These are phyloP conservation scores for Drosophila sproati DNA, from an alignment of 1,140 invertebrate genomes.

Conservation along the genomic window DNA sequence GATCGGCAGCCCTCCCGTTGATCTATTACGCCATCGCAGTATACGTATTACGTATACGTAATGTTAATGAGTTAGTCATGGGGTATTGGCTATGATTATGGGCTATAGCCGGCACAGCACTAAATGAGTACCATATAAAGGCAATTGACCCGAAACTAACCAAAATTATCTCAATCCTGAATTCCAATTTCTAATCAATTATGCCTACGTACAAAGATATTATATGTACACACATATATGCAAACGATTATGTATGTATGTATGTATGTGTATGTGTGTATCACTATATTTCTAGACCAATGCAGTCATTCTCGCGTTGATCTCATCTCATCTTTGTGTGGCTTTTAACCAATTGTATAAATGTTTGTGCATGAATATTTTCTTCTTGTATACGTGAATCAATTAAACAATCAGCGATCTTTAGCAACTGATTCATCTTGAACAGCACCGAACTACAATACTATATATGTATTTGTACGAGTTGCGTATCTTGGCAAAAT, in stretches of 20 bases:
- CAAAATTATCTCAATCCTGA: slow-evolving; percentile 1
- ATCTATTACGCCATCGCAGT: slow-evolving; percentile 73
- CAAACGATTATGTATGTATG: too few species aligned
- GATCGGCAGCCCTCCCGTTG: slow-evolving; percentile 57
- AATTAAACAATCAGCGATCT: slow-evolving; percentile 27
- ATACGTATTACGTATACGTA: slow-evolving; percentile 41
- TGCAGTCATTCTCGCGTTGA: slow-evolving; percentile 19
- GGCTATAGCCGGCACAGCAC: not conserved
- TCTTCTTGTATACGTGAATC: not conserved
- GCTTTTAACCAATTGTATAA: slow-evolving; percentile 2
- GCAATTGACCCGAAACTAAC: slow-evolving; percentile 1
- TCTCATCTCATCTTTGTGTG: slow-evolving; percentile 19
- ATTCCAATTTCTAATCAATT: slow-evolving; percentile 5
- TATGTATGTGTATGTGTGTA: not conserved
- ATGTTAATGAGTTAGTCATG: slow-evolving; percentile 59
- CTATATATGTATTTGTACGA: not conserved
- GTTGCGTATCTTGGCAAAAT: not conserved
- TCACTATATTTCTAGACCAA: slow-evolving; percentile 1
- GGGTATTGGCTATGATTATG: slow-evolving; percentile 10
- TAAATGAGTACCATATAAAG: not conserved
- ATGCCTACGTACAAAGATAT: not conserved
- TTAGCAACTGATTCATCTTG: slow-evolving; percentile 29
- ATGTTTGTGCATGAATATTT: not conserved
- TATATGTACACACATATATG: too few species aligned
- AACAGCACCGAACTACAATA: not conserved